phyloP scores from a whole-genome alignment of 1,140 invertebrate species.

The Nebria ingens region DNA sequence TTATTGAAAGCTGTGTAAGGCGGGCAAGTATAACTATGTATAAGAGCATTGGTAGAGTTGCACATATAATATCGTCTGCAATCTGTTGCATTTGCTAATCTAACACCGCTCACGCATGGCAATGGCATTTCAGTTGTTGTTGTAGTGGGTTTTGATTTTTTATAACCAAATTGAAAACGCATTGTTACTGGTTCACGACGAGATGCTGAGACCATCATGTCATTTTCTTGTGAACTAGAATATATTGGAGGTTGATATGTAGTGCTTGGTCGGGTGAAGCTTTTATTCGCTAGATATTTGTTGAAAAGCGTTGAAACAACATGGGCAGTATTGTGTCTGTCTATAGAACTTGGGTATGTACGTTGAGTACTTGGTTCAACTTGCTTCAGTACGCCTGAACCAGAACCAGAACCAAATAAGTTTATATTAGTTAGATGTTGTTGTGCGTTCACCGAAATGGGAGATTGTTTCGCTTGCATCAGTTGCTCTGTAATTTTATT shows the following conservation, averaged over 20 bases:
- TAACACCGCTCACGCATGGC: not conserved
- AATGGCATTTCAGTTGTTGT: not conserved
- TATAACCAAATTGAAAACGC: not conserved
- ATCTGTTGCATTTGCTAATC: not conserved
- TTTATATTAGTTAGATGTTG: not conserved
- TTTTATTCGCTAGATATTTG: not conserved
- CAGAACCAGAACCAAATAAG: not conserved
- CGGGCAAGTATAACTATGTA: not conserved
- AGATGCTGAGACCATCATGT: no score
- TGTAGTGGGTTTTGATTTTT: not conserved
- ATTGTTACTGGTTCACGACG: not conserved
- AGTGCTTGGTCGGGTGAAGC: not conserved
- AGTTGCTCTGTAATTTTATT: not conserved
- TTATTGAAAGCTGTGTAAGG: not conserved
- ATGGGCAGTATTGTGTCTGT: not conserved
- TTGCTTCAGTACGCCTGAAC: not conserved
- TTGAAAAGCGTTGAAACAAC: not conserved
- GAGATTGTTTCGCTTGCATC: not conserved
- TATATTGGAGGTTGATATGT: not conserved
- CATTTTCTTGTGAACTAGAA: no score
- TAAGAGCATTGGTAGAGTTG: not conserved
- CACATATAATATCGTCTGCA: not conserved
- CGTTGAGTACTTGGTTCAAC: not conserved
- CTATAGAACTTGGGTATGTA: not conserved
- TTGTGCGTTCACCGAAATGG: not conserved